These are phyloP conservation scores for Arrhopalites spinosus DNA, from an alignment of 2,888 invertebrate species.

Conservation along the genomic window DNA sequence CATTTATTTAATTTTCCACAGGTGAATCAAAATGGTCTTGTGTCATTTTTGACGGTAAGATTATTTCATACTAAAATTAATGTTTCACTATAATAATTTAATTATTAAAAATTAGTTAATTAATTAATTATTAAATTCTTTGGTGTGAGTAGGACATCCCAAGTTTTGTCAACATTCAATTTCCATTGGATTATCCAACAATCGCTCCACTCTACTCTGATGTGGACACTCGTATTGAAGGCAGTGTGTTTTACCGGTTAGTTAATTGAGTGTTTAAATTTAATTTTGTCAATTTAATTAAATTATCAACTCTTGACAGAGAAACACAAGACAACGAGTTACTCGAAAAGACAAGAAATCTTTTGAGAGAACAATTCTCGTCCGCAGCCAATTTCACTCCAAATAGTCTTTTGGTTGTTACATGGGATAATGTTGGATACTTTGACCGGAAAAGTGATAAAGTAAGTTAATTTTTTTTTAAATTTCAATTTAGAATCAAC, in stretches of 20 bases:
- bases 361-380: conserved; percentile 75
- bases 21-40: conserved; percentile 89
- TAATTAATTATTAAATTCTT: too few species aligned
- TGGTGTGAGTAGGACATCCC: too few species aligned
- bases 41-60: conserved; percentile 88
- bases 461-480: conserved; percentile 58
- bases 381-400: conserved; percentile 76
- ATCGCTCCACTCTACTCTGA: conserved; percentile 92
- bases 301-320: conserved; percentile 55
- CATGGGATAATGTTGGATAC: conserved; percentile 88
- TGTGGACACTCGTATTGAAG: conserved; percentile 77
- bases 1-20: too few species aligned
- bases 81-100: too few species aligned
- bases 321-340: conserved; percentile 60
- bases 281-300: background rate
- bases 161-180: conserved; percentile 82
- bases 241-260: conserved; percentile 72
- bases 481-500: background rate
- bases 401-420: conserved; percentile 78
- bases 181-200: conserved; percentile 84
- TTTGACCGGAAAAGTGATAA: conserved; percentile 70
- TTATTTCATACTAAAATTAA: too few species aligned
- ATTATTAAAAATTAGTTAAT: too few species aligned
- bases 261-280: background rate
- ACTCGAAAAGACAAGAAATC: conserved; percentile 66